These are phyloP conservation scores for Itoplectis maculator DNA, from an alignment of 2,888 invertebrate species.

Conservation along the genomic window DNA sequence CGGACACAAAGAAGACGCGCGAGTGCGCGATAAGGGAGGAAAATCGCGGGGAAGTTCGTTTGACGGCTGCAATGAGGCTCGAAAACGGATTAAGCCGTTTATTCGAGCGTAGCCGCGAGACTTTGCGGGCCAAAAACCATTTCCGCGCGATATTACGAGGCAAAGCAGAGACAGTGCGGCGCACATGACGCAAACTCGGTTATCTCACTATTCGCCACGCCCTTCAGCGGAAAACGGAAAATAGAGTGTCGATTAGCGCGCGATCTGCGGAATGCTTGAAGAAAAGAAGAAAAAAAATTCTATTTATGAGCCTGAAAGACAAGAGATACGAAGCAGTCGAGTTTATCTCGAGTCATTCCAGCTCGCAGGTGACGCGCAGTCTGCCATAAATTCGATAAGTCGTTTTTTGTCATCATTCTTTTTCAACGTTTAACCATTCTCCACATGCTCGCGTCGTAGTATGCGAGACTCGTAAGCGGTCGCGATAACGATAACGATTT, in stretches of 20 bases:
- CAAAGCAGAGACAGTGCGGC: neutral
- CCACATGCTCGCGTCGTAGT: neutral
- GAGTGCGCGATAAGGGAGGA: neutral
- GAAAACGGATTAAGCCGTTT: constrained; percentile 11
- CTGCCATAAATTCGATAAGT: constrained; percentile 81
- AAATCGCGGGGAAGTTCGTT: neutral
- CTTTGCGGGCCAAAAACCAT: constrained; percentile 4
- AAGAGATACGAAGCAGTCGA: constrained; percentile 40
- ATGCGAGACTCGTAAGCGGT: constrained; percentile 39
- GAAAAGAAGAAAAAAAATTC: constrained; percentile 45
- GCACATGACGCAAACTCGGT: constrained; percentile 9
- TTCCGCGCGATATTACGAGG: neutral
- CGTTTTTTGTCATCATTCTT: constrained; percentile 36
- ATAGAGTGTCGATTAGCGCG: constrained; percentile 70
- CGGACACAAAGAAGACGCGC: neutral
- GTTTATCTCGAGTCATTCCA: constrained; percentile 59
- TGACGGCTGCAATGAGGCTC: neutral
- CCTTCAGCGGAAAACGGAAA: constrained; percentile 33
- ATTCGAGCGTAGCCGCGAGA: constrained; percentile 3
- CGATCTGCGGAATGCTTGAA: constrained; percentile 65
- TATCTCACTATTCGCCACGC: constrained; percentile 17
- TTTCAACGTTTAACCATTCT: constrained; percentile 29
- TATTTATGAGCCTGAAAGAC: constrained; percentile 19
- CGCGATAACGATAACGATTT: constrained; percentile 76
- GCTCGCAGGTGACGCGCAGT: constrained; percentile 79